phyloP scores from a whole-genome alignment of 2,888 invertebrate genomes.

The Ennomos quercinarius region DNA sequence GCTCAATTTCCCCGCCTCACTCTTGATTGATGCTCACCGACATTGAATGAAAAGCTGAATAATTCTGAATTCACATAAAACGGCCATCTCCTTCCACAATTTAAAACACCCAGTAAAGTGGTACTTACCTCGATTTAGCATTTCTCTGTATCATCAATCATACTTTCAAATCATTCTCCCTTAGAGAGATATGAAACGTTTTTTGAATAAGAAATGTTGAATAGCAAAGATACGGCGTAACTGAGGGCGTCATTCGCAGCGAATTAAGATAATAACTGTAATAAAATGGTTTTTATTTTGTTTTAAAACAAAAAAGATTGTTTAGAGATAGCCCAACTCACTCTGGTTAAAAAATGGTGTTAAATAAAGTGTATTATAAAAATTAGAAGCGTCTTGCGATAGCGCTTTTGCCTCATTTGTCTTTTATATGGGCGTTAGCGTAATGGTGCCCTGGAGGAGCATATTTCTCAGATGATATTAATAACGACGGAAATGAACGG shows the following conservation, averaged over 20 bases:
- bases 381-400: constrained; percentile 57
- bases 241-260: constrained; percentile 44
- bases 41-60: constrained; percentile 44
- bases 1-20: constrained; percentile 36
- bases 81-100: constrained; percentile 48
- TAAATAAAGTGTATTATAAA: constrained; percentile 55
- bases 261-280: constrained; percentile 49
- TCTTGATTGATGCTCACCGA: constrained; percentile 41
- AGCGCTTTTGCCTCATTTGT: constrained; percentile 65
- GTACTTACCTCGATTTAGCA: constrained; percentile 56
- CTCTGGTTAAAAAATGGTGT: constrained; percentile 37
- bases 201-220: constrained; percentile 58
- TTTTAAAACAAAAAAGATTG: constrained; percentile 49
- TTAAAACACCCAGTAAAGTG: constrained; percentile 56
- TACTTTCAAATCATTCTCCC: constrained; percentile 64
- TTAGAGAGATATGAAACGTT: constrained; percentile 55
- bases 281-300: constrained; percentile 51
- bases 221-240: constrained; percentile 52
- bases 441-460: constrained; percentile 61
- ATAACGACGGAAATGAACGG: constrained; percentile 61
- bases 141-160: constrained; percentile 67
- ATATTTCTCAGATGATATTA: constrained; percentile 64
- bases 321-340: constrained; percentile 14
- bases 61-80: constrained; percentile 44
- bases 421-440: constrained; percentile 67